Percentiles rank a stretch among this genome's conserved stretches.
phyloP scores from a whole-genome alignment of 2,797 vertebrate species.

The Alosa sapidissima region DNA sequence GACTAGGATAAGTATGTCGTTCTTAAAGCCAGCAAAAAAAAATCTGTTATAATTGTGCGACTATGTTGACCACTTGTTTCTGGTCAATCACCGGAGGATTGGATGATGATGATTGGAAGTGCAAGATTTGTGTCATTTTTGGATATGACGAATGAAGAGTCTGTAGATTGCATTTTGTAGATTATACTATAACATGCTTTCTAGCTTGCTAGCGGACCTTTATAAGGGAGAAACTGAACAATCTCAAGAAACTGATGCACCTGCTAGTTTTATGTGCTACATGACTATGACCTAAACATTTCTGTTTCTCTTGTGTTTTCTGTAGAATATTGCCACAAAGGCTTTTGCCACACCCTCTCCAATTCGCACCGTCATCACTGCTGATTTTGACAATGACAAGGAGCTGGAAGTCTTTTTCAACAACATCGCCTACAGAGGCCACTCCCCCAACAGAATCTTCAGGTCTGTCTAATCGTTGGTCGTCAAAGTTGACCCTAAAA shows the following conservation, averaged over 20 bases:
- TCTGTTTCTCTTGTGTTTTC: background rate
- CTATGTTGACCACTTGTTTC: background rate
- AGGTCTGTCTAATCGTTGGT: constrained; percentile 74
- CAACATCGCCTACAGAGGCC: constrained; percentile 88
- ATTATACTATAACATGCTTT: background rate
- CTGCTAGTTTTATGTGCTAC: background rate
- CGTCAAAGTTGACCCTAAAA: background rate
- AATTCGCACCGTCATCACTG: constrained; percentile 87
- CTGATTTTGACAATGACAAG: constrained; percentile 92
- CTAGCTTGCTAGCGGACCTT: background rate
- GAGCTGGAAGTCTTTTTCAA: constrained; percentile 95
- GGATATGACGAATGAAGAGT: background rate
- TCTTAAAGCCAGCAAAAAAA: too few relatives aligned
- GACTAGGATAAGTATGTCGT: too few relatives aligned
- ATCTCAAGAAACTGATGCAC: background rate
- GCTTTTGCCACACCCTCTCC: constrained; percentile 86
- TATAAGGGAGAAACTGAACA: background rate
- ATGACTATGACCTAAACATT: too few relatives aligned
- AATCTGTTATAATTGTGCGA: too few relatives aligned
- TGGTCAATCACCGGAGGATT: background rate
- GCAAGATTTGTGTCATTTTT: too few relatives aligned
- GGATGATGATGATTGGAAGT: background rate
- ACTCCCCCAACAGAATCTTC: constrained; percentile 88
- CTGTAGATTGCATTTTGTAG: background rate
- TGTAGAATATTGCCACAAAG: constrained; percentile 83